Evolutionary conservation across 1,140 invertebrate species (phyloP).

Genomic region (Tetramorium simillimum): DNA sequence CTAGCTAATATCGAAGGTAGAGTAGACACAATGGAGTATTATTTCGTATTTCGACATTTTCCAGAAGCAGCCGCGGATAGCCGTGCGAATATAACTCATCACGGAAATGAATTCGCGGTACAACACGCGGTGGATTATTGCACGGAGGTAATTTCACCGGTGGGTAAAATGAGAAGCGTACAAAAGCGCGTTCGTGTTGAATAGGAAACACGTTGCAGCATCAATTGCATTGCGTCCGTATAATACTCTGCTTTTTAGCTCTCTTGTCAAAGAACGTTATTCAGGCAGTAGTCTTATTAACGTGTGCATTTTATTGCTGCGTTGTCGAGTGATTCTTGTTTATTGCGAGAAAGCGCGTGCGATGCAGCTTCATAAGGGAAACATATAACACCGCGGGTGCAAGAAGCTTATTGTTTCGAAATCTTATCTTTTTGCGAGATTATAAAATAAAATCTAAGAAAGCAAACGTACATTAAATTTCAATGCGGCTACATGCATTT

Average conservation of each 20-base stretch:
- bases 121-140: slow-evolving; percentile 23
- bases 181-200: slow-evolving; percentile 13
- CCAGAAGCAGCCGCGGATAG: not conserved
- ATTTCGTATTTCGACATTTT: slow-evolving; percentile 36
- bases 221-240: slow-evolving; percentile 9
- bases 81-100: slow-evolving; percentile 35
- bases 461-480: not conserved
- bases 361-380: slow-evolving; percentile 6
- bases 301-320: slow-evolving; percentile 19
- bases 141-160: slow-evolving; percentile 35
- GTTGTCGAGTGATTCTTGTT: slow-evolving; percentile 1
- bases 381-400: not conserved
- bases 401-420: not conserved
- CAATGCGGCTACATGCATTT: not conserved
- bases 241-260: slow-evolving; percentile 34
- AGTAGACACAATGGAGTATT: not conserved
- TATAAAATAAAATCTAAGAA: not conserved
- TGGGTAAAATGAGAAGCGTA: slow-evolving; percentile 41
- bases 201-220: slow-evolving; percentile 27
- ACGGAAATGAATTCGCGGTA: slow-evolving; percentile 41
- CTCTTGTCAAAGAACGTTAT: slow-evolving; percentile 41
- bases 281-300: slow-evolving; percentile 40
- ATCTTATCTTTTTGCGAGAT: not conserved
- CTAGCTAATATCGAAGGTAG: not conserved
- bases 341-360: not conserved